Conservation (phyloP, 2,888 invertebrate genomes). For the Apoda limacodes region DNA sequence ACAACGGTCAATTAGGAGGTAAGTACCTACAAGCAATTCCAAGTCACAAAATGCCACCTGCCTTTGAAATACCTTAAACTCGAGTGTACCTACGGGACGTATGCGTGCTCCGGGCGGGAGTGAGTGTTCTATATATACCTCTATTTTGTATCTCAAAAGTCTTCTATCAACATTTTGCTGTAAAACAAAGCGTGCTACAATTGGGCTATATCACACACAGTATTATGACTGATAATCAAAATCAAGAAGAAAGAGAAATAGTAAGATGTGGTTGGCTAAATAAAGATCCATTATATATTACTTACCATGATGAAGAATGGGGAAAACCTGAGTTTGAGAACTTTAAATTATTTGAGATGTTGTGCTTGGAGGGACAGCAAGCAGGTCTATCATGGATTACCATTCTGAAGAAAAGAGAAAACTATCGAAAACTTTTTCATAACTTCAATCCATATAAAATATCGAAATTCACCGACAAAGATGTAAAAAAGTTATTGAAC, state of each 20-base stretch:
- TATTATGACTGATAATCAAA: constrained; percentile 1
- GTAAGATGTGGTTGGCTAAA: constrained; percentile 44
- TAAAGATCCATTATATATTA: constrained; percentile 42
- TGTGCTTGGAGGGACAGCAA: constrained; percentile 59
- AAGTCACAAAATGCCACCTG: too few species aligned
- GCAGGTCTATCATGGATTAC: constrained; percentile 57
- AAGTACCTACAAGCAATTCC: too few species aligned
- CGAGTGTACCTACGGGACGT: too few species aligned
- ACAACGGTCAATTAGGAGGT: too few species aligned
- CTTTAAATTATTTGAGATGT: constrained; percentile 45
- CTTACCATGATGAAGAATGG: constrained; percentile 58
- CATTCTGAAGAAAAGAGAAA: constrained; percentile 47
- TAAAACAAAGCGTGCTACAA: too few species aligned
- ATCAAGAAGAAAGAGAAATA: constrained; percentile 8
- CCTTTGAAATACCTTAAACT: too few species aligned
- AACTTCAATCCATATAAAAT: constrained; percentile 42
- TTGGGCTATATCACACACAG: too few species aligned
- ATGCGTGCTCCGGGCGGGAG: too few species aligned
- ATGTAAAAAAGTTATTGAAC: constrained; percentile 27
- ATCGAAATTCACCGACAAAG: constrained; percentile 25
- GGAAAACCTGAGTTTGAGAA: constrained; percentile 40
- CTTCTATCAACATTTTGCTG: too few species aligned
- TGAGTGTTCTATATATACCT: too few species aligned
- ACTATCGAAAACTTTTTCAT: constrained; percentile 36
- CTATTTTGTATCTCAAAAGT: too few species aligned